A percentile compares a stretch with the other conserved stretches of the same genome.
Evolutionary conservation across 2,113 vertebrate genomes (phyloP).

Genomic region (Martes martes): DNA sequence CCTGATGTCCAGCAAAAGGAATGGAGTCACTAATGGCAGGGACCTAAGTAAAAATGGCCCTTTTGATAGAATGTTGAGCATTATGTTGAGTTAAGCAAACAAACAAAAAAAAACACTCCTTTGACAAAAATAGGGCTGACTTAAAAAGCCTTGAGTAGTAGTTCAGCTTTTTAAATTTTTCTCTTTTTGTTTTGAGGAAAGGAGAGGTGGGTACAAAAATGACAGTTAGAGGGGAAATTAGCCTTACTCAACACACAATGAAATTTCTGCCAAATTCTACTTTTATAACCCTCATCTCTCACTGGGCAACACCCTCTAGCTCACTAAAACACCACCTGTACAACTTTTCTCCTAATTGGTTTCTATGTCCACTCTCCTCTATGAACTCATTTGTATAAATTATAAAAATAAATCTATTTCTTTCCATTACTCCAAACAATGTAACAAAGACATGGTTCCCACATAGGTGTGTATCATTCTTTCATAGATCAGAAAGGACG

Average conservation of each 20-base stretch:
- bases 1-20: background rate
- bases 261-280: background rate
- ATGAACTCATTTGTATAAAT: background rate
- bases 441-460: background rate
- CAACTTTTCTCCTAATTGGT: background rate
- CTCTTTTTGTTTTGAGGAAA: background rate
- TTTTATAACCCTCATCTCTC: background rate
- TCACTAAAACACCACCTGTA: background rate
- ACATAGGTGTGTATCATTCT: background rate
- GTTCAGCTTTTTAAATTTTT: background rate
- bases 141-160: background rate
- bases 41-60: background rate
- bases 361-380: background rate
- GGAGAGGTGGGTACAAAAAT: background rate
- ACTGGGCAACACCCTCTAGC: background rate
- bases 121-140: background rate
- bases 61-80: background rate
- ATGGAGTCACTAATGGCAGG: background rate
- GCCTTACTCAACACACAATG: background rate
- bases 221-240: background rate
- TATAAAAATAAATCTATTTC: background rate
- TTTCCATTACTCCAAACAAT: background rate
- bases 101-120: background rate
- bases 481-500: background rate
- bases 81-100: background rate